Evolutionary conservation across 1,140 invertebrate species (phyloP), one percentile per base, ranked within the genome.

Genomic region (Microplitis demolitor): DNA sequence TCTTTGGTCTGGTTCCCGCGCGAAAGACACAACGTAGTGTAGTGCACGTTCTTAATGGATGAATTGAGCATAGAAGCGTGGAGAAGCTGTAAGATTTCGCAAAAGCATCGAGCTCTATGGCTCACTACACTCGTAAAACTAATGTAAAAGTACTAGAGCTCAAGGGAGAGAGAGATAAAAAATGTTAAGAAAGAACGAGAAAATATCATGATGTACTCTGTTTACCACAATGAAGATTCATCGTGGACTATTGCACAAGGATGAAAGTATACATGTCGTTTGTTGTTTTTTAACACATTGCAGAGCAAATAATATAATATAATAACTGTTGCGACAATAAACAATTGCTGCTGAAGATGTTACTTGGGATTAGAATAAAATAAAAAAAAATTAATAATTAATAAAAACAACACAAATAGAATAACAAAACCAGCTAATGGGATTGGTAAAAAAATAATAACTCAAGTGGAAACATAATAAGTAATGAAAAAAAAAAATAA

Each of bases 281-380:
- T 35, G 67, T 45, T 74, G 67, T 67, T 80, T 74, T 24, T 77
- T 77, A 80, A 78, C 82, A 79, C 84, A 75, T 78, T 79, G 82
- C 78, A 80, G 82, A 82, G 82, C 83, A 85, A 85, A 85, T 86
- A 86, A 24, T 24, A 24, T 86, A 86, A 24, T 24, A 24, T 24
- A 24, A 86, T 86, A 86, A 86, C 83, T 80, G 85, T 85, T 84
- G 81, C 82, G 78, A 45, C 80, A 77, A 79, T 78, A 69, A 72
- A 69, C 53, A 62, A 24, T 2, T 24, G 66, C 37, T 66, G 68
- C 64, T 72, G 50, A 50, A 66, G 54, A 67, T 78, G 66, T 74
- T 74, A 73, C 74, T 74, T 71, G 35, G 39, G 16, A 69, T 68
- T 78, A 74, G 80, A 81, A 80, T 75, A 74, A 72, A 79, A 77